Evolutionary conservation across 2,888 invertebrate genomes (phyloP).

Genomic region (Scrobipalpa costella): DNA sequence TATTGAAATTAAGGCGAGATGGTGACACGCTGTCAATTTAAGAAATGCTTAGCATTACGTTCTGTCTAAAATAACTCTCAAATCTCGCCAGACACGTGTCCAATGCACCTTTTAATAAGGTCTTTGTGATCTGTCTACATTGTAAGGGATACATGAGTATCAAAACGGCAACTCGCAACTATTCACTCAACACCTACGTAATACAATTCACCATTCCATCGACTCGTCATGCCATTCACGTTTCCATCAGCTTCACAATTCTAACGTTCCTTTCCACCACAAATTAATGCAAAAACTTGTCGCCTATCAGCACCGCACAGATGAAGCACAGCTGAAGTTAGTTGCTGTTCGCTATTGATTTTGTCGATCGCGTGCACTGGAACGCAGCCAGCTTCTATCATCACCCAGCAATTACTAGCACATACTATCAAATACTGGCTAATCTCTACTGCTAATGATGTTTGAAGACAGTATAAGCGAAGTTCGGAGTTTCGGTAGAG

Average conservation of each 20-base stretch:
- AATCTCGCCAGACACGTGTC: no score
- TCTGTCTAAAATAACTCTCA: no score
- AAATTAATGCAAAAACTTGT: neutral
- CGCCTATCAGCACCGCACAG: neutral
- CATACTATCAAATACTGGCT: conserved; percentile 25
- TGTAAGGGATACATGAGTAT: no score
- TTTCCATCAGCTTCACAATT: neutral
- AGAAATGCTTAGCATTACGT: no score
- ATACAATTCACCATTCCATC: no score
- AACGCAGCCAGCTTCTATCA: conserved; percentile 22
- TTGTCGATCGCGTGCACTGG: conserved; percentile 25
- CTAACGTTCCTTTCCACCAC: neutral
- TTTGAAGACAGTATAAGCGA: conserved; percentile 20
- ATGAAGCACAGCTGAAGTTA: neutral
- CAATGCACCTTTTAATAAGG: no score
- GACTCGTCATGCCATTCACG: neutral
- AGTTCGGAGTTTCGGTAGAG: conserved; percentile 1
- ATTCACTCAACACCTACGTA: no score
- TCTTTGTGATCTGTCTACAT: no score
- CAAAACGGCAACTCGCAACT: no score
- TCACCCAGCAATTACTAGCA: conserved; percentile 9
- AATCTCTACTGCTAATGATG: conserved; percentile 27
- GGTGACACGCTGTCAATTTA: no score
- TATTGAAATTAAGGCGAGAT: no score
- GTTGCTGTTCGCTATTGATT: conserved; percentile 21